Base-by-base conservation (phyloP, 1,140 invertebrate genomes). In the Callitettix versicolor region DNA sequence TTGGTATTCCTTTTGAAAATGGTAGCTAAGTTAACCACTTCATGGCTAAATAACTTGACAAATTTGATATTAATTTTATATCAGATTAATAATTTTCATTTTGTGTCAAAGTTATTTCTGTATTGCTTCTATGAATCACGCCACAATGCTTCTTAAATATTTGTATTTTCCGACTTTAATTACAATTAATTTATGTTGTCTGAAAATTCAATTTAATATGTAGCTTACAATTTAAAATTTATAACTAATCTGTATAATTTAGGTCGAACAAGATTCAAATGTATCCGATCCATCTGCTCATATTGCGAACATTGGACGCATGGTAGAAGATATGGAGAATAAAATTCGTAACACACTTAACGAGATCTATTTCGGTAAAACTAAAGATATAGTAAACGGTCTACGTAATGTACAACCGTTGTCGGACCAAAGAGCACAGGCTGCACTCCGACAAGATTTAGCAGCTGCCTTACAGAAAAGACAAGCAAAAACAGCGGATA, bases 311-410 rank as follows among this genome's bases (percentile, higher is more conserved):
- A 99, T 99, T 67, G 97, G 97, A 14, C 80, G 85, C 58, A 84
- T 90, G 84, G 90, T 93, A 0, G 88, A 98, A 74, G 96, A 99
- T 63, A 97, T 98, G 93, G 97, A 99, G 69, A 99, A 98, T 70
- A 99, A 98, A 80, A 99, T 99, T 65, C 80, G 96, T 60, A 95
- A 92, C 67, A 98, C 94, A 1, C 74, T 99, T 49, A 98, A 98
- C 69, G 93, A 98, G 74, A 98, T 99, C 62, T 99, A 99, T 73
- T 99, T 99, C 77, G 91, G 95, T 63, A 99, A 99, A 76, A 99
- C 95, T 14, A 93, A 91, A 69, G 93, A 98, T 72, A 98, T 99
- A 67, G 92, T 99, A 14, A 97, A 97, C 67, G 92, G 93, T n/a
- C 74, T 99, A 57, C 80, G 96, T 46, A 93, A 90, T 41, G 82